A percentile compares a stretch with the other conserved stretches of the same genome.
phyloP scores from a whole-genome alignment of 2,888 invertebrate species.

The Latrodectus elegans region DNA sequence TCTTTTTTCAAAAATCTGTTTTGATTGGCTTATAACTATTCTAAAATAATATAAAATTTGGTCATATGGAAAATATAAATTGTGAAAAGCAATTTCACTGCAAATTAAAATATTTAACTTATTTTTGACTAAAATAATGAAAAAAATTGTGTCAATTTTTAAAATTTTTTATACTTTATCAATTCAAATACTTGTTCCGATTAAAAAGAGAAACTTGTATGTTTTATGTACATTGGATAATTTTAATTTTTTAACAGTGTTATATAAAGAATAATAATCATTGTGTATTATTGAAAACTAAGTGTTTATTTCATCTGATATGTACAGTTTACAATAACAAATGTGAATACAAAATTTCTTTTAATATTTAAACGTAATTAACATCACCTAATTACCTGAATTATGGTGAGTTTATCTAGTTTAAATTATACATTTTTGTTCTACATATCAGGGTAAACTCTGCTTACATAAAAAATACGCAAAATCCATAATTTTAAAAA shows the following conservation, averaged over 20 bases:
- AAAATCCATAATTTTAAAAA: slow-evolving; percentile 26
- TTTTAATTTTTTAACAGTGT: background rate
- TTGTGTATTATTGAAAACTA: slow-evolving; percentile 30
- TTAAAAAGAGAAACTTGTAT: background rate
- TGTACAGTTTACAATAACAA: slow-evolving; percentile 53
- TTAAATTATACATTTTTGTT: slow-evolving; percentile 51
- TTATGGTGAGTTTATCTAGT: slow-evolving; percentile 52
- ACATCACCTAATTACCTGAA: slow-evolving; percentile 54
- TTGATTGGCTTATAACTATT: too few relatives aligned
- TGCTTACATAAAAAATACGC: slow-evolving; percentile 55
- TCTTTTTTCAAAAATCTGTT: too few relatives aligned
- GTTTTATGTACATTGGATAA: background rate
- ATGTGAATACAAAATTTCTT: slow-evolving; percentile 19
- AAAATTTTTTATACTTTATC: too few relatives aligned
- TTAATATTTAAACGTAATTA: slow-evolving; percentile 37
- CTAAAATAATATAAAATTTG: too few relatives aligned
- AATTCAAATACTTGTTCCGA: too few relatives aligned
- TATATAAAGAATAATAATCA: background rate
- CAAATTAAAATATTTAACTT: too few relatives aligned
- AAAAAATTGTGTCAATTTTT: too few relatives aligned
- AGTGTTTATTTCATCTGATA: slow-evolving; percentile 62
- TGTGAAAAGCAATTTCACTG: too few relatives aligned
- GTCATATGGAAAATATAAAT: too few relatives aligned
- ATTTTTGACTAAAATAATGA: too few relatives aligned
- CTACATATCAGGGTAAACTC: slow-evolving; percentile 50